Evolutionary conservation across 2,113 vertebrate species (phyloP), one percentile per base, ranked within the genome.

Genomic region (Muntiacus reevesi): DNA sequence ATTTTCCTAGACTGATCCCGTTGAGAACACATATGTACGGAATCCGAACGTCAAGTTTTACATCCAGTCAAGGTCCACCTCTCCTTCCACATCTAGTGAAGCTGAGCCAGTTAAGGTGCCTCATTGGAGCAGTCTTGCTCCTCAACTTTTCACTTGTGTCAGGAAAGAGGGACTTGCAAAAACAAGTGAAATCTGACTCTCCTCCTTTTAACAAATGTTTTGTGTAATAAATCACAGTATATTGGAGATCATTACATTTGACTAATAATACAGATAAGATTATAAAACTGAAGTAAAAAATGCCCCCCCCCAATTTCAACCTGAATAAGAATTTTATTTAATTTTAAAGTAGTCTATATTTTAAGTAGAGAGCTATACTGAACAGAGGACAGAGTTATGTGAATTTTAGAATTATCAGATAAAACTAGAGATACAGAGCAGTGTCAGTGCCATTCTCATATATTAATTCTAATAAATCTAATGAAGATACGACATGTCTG

Each of bases 1-100:
- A 50, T 97, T 98, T 96, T 97, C 95, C 86, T 98, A 99, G 99
- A 99, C 99, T 98, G 99, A 99, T 98, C 99, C 99, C 0, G 98
- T 99, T 98, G 99, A 99, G 98, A 99, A 99, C 98, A 99, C 99
- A 43, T 99, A 99, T 19, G 99, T 99, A 60, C 97, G 99, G 96
- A 99, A 99, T 92, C 99, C 99, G 76, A 99, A 99, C 94, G 98
- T 99, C 88, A 99, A 99, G 98, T 99, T 99, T 98, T 99, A 99
- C 96, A 98, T 99, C 88, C 99, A 99, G 98, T 99, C 99, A 83
- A 99, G 99, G 95, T 99, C 99, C 7, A 99, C 99, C 78, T 99
- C 99, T 47, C 99, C 99, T 78, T 99, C 99, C 97, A 99, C 99
- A 96, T 99, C 99, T 95, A 99, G 99, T 92, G 99, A 99, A 96